Base-by-base conservation (phyloP, 2,797 vertebrate genomes). In the Merluccius polli region DNA sequence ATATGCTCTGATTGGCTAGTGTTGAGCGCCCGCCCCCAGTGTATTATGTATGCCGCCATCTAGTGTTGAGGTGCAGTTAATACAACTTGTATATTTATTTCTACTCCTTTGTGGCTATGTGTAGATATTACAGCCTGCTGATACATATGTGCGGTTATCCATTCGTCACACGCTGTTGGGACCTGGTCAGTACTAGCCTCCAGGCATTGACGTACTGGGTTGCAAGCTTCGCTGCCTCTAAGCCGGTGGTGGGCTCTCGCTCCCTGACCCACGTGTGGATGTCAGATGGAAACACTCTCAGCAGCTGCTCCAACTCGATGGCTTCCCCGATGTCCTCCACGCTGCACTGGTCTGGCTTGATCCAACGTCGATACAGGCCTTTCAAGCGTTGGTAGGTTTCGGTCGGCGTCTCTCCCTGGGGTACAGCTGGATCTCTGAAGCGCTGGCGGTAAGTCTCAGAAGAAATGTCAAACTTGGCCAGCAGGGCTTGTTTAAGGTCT, bases 401-500 rank as follows among this genome's bases (percentile, higher is more conserved):
- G 24, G 70, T n/a, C 21, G 52, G 52, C 21, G 21, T 12, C 11
- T 63, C 21, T 18, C 52, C 71, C 0, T 12, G 32, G 8, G 44
- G 77, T 44, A 71, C 10, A 2, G 32, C 27, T 0, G 1, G 52
- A 10, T 63, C 13, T 29, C 7, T 12, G 52, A n/a, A 63, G 7
- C 13, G 38, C 13, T 72, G 76, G 12, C 32, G 3, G n/a, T 77
- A 73, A 15, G 70, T 77, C 33, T 77, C 76, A 24, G 33, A 70
- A 0, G 32, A 77, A 12, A 77, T 67, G 10, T 77, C 52, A 15
- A 77, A 82, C 11, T 77, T 77, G 27, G 27, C 31, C 2, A 77
- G 24, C 33, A 79, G 29, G 7, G 59, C 72, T 5, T 69, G 52
- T 35, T 73, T 79, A 0, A 79, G 29, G 24, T 82, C 31, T 3